A percentile compares a stretch with the other conserved stretches of the same genome.
Evolutionary conservation across 2,888 invertebrate species (phyloP).

Genomic region (Sinodicranocentrus sp.): DNA sequence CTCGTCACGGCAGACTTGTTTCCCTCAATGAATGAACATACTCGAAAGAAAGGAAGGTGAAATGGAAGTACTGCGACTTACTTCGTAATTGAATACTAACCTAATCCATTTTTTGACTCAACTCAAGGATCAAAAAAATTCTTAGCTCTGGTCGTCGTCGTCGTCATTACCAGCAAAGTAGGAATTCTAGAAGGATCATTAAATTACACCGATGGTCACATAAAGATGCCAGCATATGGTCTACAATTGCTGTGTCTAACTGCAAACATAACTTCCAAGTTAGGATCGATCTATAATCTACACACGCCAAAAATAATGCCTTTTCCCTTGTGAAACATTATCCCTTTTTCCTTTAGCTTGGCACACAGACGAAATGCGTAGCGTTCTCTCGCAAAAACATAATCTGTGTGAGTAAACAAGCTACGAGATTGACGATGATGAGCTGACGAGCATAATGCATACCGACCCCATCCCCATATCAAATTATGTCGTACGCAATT

Average conservation of each 20-base stretch:
- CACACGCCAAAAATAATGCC: neutral
- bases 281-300: neutral
- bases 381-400: neutral
- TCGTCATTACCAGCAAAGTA: neutral
- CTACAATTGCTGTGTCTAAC: too few relatives aligned
- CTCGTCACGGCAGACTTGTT: neutral
- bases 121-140: conserved; percentile 8
- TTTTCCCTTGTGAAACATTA: conserved; percentile 19
- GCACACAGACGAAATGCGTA: neutral
- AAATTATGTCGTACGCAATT: neutral
- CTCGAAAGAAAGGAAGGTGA: neutral
- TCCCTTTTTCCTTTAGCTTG: conserved; percentile 2
- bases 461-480: too few relatives aligned
- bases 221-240: conserved; percentile 1
- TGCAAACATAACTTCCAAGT: conserved; percentile 1
- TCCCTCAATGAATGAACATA: neutral
- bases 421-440: too few relatives aligned
- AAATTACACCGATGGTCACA: conserved; percentile 15
- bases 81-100: neutral
- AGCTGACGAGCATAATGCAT: neutral
- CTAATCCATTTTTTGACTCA: neutral
- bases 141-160: neutral
- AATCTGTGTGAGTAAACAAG: conserved; percentile 5
- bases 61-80: neutral
- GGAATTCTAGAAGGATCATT: neutral